phyloP scores from a whole-genome alignment of 2,888 invertebrate genomes.

The Trisateles emortualis region DNA sequence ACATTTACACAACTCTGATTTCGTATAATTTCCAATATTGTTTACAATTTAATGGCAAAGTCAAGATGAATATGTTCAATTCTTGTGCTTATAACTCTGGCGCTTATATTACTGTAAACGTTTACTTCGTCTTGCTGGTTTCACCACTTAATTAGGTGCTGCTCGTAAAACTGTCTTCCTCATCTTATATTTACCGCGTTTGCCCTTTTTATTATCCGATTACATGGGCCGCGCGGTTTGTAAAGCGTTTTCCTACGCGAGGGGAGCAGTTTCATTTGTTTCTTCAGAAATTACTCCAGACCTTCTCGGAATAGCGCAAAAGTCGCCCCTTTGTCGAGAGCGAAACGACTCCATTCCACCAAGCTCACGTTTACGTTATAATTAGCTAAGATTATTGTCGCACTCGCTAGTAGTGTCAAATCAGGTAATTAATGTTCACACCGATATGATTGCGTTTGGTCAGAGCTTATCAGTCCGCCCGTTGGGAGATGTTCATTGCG shows the following conservation, averaged over 20 bases:
- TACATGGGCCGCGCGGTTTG: conserved; percentile 85
- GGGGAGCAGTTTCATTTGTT: conserved; percentile 86
- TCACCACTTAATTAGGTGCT: conserved; percentile 86
- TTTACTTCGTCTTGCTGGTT: conserved; percentile 81
- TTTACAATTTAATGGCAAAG: neutral
- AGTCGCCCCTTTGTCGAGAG: conserved; percentile 49
- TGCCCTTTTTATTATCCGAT: conserved; percentile 87
- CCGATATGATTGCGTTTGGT: conserved; percentile 80
- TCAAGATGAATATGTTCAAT: conserved; percentile 17
- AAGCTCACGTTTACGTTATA: conserved; percentile 65
- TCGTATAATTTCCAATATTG: neutral
- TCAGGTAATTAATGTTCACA: conserved; percentile 78
- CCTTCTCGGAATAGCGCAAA: conserved; percentile 63
- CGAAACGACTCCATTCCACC: conserved; percentile 56
- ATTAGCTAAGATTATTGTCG: conserved; percentile 77
- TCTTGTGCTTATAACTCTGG: conserved; percentile 35
- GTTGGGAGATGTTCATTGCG: conserved; percentile 67
- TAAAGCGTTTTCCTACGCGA: conserved; percentile 80
- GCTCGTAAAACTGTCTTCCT: conserved; percentile 87
- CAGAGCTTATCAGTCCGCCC: conserved; percentile 76
- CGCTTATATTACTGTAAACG: conserved; percentile 75
- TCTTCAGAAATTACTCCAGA: conserved; percentile 84
- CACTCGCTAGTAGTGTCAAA: conserved; percentile 67
- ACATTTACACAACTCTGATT: too few species aligned
- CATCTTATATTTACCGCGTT: conserved; percentile 87